A percentile compares a stretch with the other conserved stretches of the same genome.
Conservation (phyloP, 2,113 vertebrate genomes). For the Zapus hudsonius region DNA sequence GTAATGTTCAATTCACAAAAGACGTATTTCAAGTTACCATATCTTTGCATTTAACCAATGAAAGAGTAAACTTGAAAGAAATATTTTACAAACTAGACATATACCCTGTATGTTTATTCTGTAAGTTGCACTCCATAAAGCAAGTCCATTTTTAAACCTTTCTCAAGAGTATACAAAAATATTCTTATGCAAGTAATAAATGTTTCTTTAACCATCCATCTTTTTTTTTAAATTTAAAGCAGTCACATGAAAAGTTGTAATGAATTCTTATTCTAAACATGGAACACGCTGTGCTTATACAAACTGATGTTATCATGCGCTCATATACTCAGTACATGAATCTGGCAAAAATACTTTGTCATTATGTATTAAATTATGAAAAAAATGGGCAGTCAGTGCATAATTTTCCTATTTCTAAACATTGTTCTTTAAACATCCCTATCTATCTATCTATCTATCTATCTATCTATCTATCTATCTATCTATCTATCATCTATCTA, state of each 20-base stretch:
- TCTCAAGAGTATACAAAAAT: slow-evolving; percentile 87
- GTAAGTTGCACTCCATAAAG: slow-evolving; percentile 84
- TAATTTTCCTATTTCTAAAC: slow-evolving; percentile 82
- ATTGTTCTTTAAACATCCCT: slow-evolving; percentile 58
- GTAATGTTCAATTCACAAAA: slow-evolving; percentile 83
- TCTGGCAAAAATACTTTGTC: slow-evolving; percentile 73
- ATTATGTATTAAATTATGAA: slow-evolving; percentile 79
- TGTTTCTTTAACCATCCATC: slow-evolving; percentile 82
- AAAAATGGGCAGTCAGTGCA: slow-evolving; percentile 74
- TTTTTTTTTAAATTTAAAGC: slow-evolving; percentile 82
- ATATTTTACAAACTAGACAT: slow-evolving; percentile 85
- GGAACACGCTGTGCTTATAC: slow-evolving; percentile 87
- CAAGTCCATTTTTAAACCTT: slow-evolving; percentile 82
- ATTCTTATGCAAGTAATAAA: slow-evolving; percentile 86
- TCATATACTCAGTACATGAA: slow-evolving; percentile 78
- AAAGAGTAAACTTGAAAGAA: slow-evolving; percentile 83
- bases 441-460: slow-evolving; percentile 69
- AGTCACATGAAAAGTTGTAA: slow-evolving; percentile 80
- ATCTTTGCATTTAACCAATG: slow-evolving; percentile 84
- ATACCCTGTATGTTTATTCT: slow-evolving; percentile 85
- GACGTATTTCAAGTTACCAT: slow-evolving; percentile 82
- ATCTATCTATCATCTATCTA: slow-evolving; percentile 34
- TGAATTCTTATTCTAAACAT: slow-evolving; percentile 79
- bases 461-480: slow-evolving; percentile 50
- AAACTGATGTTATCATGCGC: slow-evolving; percentile 84